phyloP scores from a whole-genome alignment of 2,888 invertebrate genomes.

The Labia minor region DNA sequence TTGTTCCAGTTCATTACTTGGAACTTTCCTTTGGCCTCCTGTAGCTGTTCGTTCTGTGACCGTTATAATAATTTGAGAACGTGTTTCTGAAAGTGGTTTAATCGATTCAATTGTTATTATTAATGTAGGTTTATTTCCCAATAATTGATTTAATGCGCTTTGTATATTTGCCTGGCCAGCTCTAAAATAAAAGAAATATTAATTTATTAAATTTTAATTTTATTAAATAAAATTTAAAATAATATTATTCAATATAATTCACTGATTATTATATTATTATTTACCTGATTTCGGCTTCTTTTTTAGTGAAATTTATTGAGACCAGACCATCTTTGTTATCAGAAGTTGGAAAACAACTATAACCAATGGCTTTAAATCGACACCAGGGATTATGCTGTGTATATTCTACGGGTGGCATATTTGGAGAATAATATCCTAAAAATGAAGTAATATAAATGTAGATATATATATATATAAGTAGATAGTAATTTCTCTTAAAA shows the following conservation, averaged over 20 bases:
- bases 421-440: slow-evolving; percentile 61
- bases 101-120: slow-evolving; percentile 65
- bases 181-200: slow-evolving; percentile 42
- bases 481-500: no score
- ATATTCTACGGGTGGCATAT: slow-evolving; percentile 68
- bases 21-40: slow-evolving; percentile 54
- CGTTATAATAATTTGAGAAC: slow-evolving; percentile 64
- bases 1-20: slow-evolving; percentile 58
- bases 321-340: slow-evolving; percentile 89
- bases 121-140: slow-evolving; percentile 78
- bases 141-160: slow-evolving; percentile 52
- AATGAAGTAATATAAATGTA: slow-evolving; percentile 19
- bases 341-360: slow-evolving; percentile 73
- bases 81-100: slow-evolving; percentile 65
- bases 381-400: slow-evolving; percentile 84
- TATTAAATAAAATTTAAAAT: not conserved
- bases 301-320: slow-evolving; percentile 70
- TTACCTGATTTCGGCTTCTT: slow-evolving; percentile 68
- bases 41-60: slow-evolving; percentile 39
- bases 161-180: slow-evolving; percentile 59
- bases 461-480: no score
- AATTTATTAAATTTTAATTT: slow-evolving; percentile 19
- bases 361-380: slow-evolving; percentile 89
- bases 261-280: not conserved
- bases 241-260: not conserved